These are phyloP conservation scores for Podarcis siculus DNA, from an alignment of 2,797 vertebrate species.

Conservation along the genomic window DNA sequence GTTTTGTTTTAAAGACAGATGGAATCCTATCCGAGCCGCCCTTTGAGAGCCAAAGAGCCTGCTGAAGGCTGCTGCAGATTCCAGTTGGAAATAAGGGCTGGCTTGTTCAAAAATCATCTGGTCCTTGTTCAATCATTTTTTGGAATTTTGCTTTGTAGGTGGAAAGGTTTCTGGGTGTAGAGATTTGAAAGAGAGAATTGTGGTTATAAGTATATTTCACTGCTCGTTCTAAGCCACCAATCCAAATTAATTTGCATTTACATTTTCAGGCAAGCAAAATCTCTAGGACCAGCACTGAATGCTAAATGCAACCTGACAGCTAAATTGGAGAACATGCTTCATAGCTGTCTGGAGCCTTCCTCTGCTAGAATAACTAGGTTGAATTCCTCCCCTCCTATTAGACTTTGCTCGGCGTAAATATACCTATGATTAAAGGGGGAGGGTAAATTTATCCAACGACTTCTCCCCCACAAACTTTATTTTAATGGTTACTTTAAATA, in stretches of 20 bases:
- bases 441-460: not conserved
- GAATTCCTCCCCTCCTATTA: not conserved
- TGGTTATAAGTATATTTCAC: slow-evolving; percentile 1
- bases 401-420: slow-evolving; percentile 3
- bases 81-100: not conserved
- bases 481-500: not conserved
- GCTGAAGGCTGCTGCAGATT: not conserved
- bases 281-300: slow-evolving; percentile 34
- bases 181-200: slow-evolving; percentile 19
- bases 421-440: slow-evolving; percentile 5
- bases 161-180: not conserved
- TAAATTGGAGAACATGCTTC: not conserved
- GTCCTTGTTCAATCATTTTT: not conserved
- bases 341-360: not conserved
- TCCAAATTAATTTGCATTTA: slow-evolving; percentile 49
- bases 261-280: slow-evolving; percentile 31
- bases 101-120: slow-evolving; percentile 13
- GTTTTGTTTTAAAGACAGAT: not conserved
- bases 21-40: not conserved
- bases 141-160: slow-evolving; percentile 25
- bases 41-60: not conserved
- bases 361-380: not conserved
- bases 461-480: not conserved
- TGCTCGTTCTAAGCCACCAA: not conserved
- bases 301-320: slow-evolving; percentile 45